Evolutionary conservation across 2,113 vertebrate species (phyloP).

Genomic region (Pionites leucogaster): DNA sequence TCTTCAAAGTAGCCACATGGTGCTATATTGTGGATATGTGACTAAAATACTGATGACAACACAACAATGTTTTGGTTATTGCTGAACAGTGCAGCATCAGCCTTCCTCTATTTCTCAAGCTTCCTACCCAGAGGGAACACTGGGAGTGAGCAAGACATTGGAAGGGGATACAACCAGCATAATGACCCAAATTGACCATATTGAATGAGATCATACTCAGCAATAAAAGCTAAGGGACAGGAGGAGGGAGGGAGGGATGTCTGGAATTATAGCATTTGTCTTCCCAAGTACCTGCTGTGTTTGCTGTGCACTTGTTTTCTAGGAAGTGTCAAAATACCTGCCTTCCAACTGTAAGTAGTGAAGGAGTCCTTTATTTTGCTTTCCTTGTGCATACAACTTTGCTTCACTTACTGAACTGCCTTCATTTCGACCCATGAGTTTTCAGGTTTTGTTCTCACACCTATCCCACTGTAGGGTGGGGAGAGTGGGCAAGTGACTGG

Average conservation of each 20-base stretch:
- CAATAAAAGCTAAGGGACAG: background rate
- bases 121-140: background rate
- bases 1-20: background rate
- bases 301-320: background rate
- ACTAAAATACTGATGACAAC: background rate
- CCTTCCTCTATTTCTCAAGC: background rate
- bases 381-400: background rate
- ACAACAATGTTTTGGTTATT: background rate
- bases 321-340: background rate
- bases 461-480: rapidly evolving
- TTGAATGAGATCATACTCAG: rapidly evolving
- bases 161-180: background rate
- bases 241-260: background rate
- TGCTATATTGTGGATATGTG: background rate
- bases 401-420: background rate
- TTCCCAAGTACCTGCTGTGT: background rate
- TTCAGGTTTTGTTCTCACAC: background rate
- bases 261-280: background rate
- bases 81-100: background rate
- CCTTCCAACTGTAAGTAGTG: background rate
- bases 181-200: background rate
- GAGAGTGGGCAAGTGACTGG: background rate
- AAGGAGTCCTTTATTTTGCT: background rate
- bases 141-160: background rate
- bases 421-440: background rate